Percentiles rank a stretch among this genome's conserved stretches.
These are phyloP conservation scores for Parazoanthus swiftii DNA, from an alignment of 92 coral and sea anemone genomes.

Conservation along the genomic window DNA sequence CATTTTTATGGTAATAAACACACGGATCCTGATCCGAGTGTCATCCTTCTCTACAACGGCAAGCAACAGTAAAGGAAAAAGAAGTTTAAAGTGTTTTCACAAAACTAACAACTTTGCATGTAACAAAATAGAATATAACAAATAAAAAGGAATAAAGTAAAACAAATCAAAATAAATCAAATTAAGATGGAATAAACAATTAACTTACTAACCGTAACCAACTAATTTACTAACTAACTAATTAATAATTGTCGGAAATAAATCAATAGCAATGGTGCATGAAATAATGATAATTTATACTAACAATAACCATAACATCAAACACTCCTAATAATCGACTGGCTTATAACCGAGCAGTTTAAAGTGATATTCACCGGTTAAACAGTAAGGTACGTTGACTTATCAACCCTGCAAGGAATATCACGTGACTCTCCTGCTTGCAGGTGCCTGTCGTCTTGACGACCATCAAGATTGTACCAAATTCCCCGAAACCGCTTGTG, in stretches of 20 bases:
- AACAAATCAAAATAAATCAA: too few species aligned
- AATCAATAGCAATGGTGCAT: too few species aligned
- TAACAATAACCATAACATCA: too few species aligned
- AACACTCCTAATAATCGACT: neutral
- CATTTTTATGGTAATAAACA: too few species aligned
- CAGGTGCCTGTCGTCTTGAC: constrained; percentile 55
- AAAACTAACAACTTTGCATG: neutral
- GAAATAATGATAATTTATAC: too few species aligned
- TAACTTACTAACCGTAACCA: too few species aligned
- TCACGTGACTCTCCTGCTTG: neutral
- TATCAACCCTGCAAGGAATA: neutral
- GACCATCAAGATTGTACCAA: constrained; percentile 66
- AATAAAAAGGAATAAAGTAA: too few species aligned
- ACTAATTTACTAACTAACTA: too few species aligned
- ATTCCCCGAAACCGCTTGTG: constrained; percentile 58
- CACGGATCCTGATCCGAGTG: neutral
- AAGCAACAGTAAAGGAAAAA: neutral
- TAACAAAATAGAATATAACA: too few species aligned
- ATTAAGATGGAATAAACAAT: too few species aligned
- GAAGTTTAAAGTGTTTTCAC: neutral
- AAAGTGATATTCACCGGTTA: neutral
- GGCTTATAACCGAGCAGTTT: neutral
- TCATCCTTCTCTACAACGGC: neutral
- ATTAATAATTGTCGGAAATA: too few species aligned
- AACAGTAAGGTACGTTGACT: neutral